phyloP scores from a whole-genome alignment of 2,797 vertebrate species.

The Gobionotothen gibberifrons region DNA sequence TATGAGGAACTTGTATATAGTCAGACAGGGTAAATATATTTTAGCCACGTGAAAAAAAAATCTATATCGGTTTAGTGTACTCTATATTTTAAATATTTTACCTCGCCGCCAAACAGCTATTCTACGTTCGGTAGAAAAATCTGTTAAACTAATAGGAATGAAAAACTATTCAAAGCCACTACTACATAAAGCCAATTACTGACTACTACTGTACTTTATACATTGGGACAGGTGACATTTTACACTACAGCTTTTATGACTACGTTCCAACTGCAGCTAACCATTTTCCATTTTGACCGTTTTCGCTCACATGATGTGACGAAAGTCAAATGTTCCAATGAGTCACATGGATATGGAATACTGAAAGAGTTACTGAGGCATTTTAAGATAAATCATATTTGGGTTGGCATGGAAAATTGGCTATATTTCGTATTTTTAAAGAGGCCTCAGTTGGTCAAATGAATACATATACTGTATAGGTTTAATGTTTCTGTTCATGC shows the following conservation, averaged over 20 bases:
- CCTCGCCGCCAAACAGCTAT: too few species aligned
- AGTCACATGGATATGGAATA: not conserved
- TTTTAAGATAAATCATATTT: not conserved
- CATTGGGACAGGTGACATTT: not conserved
- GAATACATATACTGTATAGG: too few species aligned
- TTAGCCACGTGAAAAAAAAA: too few species aligned
- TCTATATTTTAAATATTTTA: too few species aligned
- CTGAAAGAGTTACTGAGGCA: not conserved
- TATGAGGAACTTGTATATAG: too few species aligned
- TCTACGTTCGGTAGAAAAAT: too few species aligned
- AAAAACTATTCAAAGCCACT: not conserved
- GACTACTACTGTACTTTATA: not conserved
- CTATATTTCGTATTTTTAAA: too few species aligned
- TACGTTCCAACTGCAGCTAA: slow-evolving; percentile 58
- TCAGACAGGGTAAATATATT: too few species aligned
- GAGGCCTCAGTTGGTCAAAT: not conserved
- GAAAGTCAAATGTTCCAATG: not conserved
- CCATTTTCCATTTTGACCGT: slow-evolving; percentile 6
- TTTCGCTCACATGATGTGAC: not conserved
- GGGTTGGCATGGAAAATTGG: not conserved
- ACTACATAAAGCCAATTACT: not conserved
- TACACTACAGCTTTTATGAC: not conserved
- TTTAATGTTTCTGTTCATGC: not conserved
- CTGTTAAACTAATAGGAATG: not conserved
- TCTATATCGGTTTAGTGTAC: too few species aligned